Base-by-base conservation (phyloP, 2,888 invertebrate species). In the Salpingus planirostris region DNA sequence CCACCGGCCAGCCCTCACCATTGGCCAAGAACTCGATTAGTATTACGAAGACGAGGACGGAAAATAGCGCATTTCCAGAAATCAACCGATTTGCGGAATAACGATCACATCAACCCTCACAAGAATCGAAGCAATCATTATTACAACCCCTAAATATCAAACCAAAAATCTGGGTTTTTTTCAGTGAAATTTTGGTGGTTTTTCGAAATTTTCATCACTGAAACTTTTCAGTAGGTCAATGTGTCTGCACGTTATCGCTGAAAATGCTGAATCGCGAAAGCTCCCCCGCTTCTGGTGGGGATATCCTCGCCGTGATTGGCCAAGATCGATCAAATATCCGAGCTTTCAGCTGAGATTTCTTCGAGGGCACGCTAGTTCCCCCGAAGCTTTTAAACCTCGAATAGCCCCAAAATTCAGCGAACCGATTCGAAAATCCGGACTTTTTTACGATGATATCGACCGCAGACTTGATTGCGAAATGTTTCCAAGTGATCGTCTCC, bases 201-300 rank as follows among this genome's bases (percentile, higher is more conserved):
- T n/a, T n/a, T n/a, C n/a, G n/a, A n/a, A n/a, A n/a, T n/a, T n/a
- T n/a, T n/a, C n/a, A n/a, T n/a, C n/a, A n/a, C n/a, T n/a, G n/a
- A n/a, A n/a, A n/a, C n/a, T n/a, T 32, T 44, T 43, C 44, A 52
- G 48, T 54, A 42, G 57, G 55, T 57, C 52, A 56, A 47, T 50
- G 52, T 53, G 55, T 56, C 54, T 53, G 47, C 46, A 48, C 52
- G 41, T 37, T 46, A 44, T 43, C 43, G 47, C 39, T 36, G 44
- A 44, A 41, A 49, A 47, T 51, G 52, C 49, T 54, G 47, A 55
- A 55, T 53, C 54, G 51, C 52, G 45, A 39, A 38, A 26, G 5
- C 23, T 18, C 18, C 18, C 18, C 18, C 36, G 35, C 21, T n/a
- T 23, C 21, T 14, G 49, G 52, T 43, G 55, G 52, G 49, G 49